Conservation (phyloP, 2,888 invertebrate genomes). For the Rhogogaster chlorosoma region DNA sequence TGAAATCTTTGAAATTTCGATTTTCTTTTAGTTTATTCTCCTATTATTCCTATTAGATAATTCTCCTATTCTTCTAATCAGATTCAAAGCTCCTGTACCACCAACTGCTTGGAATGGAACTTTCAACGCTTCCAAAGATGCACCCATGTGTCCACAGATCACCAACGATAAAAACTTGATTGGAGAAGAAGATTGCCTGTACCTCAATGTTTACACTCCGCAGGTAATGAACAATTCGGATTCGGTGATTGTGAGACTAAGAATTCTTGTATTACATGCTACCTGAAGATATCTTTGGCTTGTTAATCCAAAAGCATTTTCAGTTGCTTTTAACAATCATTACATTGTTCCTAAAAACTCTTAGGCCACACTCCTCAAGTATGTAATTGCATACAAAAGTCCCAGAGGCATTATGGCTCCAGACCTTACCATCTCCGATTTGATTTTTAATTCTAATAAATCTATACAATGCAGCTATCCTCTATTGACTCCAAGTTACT, state of each 20-base stretch:
- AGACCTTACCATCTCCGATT: too few relatives aligned
- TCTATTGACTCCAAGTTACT: not conserved
- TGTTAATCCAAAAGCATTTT: too few relatives aligned
- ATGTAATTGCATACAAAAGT: not conserved
- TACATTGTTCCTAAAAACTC: not conserved
- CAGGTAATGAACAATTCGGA: not conserved
- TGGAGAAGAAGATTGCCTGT: constrained; percentile 13
- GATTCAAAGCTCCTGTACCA: constrained; percentile 6
- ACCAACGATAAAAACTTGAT: not conserved
- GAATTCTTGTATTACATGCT: not conserved
- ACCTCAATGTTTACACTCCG: constrained; percentile 15
- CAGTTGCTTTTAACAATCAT: not conserved
- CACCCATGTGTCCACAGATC: not conserved
- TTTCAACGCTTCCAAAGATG: not conserved
- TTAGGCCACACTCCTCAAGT: not conserved
- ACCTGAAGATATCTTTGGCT: not conserved
- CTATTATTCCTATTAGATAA: too few relatives aligned
- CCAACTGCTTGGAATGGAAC: not conserved
- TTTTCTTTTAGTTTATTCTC: too few relatives aligned
- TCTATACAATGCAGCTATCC: not conserved
- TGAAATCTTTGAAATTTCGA: too few relatives aligned
- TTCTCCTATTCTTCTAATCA: not conserved
- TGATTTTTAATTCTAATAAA: too few relatives aligned
- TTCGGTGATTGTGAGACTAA: not conserved
- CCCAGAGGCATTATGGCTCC: too few relatives aligned